Conservation (phyloP, 2,797 vertebrate genomes). For the Macropus fuliginosus region DNA sequence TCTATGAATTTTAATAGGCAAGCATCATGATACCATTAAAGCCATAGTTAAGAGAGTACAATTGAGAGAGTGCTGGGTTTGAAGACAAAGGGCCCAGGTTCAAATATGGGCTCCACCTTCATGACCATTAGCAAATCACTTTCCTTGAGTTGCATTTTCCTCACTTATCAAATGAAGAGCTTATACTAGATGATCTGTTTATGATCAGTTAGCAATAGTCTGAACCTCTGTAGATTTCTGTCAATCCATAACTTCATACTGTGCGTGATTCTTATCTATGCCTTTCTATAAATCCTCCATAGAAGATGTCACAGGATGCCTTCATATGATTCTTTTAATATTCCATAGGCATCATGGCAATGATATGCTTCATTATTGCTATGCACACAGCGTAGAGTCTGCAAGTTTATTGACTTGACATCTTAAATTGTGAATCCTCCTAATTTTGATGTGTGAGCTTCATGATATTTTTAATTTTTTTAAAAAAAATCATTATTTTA, state of each 20-base stretch:
- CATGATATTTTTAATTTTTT: neutral
- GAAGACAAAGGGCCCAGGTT: neutral
- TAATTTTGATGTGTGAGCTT: neutral
- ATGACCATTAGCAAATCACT: neutral
- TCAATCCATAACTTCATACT: neutral
- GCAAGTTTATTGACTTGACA: neutral
- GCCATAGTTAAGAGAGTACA: neutral
- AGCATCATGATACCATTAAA: neutral
- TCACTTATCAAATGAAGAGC: neutral
- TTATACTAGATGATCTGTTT: neutral
- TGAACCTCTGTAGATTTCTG: neutral
- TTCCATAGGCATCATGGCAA: neutral
- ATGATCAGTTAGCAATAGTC: neutral
- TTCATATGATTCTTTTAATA: neutral
- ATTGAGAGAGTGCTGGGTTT: neutral
- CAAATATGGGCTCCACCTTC: neutral
- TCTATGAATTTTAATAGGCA: neutral
- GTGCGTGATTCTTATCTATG: neutral
- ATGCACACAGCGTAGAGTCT: neutral
- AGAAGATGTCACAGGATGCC: neutral
- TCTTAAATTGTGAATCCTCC: neutral
- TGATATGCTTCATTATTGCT: neutral
- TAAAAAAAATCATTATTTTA: neutral
- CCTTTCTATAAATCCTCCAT: neutral
- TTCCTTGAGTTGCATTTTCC: neutral